phyloP scores from a whole-genome alignment of 2,797 vertebrate genomes.

The Psittacula echo region DNA sequence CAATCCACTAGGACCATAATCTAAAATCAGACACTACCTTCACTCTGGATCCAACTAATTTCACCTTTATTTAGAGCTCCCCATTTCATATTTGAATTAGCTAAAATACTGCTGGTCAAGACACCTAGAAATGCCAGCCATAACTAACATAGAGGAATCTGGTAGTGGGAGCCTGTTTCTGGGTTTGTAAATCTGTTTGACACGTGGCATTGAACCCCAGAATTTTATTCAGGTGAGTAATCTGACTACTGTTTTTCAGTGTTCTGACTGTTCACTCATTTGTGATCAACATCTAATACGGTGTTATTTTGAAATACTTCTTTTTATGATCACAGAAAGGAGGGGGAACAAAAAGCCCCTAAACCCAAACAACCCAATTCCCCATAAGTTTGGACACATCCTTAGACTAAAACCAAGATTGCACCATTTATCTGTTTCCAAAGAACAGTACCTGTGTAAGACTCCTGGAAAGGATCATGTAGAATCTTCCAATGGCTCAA shows the following conservation, averaged over 20 bases:
- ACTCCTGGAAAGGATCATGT: not conserved
- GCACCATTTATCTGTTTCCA: not conserved
- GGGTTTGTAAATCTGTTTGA: not conserved
- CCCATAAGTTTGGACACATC: not conserved
- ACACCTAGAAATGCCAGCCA: not conserved
- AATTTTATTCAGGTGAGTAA: not conserved
- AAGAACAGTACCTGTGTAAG: not conserved
- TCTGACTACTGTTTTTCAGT: not conserved
- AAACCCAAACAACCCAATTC: not conserved
- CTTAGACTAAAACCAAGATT: not conserved
- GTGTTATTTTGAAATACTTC: not conserved
- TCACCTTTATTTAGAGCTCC: not conserved
- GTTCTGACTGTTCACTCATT: not conserved
- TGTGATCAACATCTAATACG: not conserved
- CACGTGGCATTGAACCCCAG: not conserved
- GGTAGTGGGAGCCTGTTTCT: not conserved
- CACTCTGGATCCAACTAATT: not conserved
- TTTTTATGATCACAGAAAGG: not conserved
- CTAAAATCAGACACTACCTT: not conserved
- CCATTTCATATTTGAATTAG: not conserved
- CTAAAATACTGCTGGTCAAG: conserved; percentile 30
- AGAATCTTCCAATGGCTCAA: not conserved
- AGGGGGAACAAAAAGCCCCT: not conserved
- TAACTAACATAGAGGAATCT: not conserved
- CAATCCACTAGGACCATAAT: not conserved